phyloP scores from a whole-genome alignment of 2,113 vertebrate genomes.

The Oryzias melastigma region DNA sequence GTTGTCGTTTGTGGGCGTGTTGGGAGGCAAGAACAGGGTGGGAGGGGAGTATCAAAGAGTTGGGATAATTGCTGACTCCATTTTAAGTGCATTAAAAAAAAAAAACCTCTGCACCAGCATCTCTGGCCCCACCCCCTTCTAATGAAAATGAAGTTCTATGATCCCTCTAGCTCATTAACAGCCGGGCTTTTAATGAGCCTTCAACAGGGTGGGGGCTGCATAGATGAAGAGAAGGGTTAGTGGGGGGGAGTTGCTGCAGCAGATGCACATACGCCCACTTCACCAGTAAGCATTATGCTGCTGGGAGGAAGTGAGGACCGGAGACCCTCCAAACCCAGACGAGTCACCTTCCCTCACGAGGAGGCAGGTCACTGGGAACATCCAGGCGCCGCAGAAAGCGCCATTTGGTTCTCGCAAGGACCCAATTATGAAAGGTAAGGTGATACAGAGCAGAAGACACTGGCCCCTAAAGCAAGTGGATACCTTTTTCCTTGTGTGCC shows the following conservation, averaged over 20 bases:
- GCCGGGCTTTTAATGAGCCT: conserved; percentile 82
- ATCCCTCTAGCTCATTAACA: conserved; percentile 84
- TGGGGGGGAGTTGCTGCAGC: conserved; percentile 60
- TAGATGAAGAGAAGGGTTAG: conserved; percentile 52
- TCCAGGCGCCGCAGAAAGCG: conserved; percentile 46
- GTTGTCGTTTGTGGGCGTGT: conserved; percentile 64
- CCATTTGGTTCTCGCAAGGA: conserved; percentile 72
- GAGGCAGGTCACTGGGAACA: conserved; percentile 38
- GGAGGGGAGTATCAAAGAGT: conserved; percentile 64
- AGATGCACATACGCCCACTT: conserved; percentile 76
- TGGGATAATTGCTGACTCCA: conserved; percentile 76
- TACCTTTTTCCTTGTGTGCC: conserved; percentile 65
- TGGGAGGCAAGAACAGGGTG: conserved; percentile 39
- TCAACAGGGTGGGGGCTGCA: conserved; percentile 76
- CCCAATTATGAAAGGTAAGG: conserved; percentile 78
- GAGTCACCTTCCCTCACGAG: conserved; percentile 42
- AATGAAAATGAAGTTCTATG: conserved; percentile 78
- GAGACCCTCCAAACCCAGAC: conserved; percentile 40
- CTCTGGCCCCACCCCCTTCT: conserved; percentile 58
- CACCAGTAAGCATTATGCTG: conserved; percentile 75
- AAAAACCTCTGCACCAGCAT: conserved; percentile 75
- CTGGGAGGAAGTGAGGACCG: conserved; percentile 53
- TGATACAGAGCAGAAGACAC: conserved; percentile 63
- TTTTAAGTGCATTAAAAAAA: conserved; percentile 65
- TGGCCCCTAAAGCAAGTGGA: conserved; percentile 61